These are phyloP conservation scores for Aphaenogaster rudis DNA, from an alignment of 1,140 invertebrate species.

Conservation along the genomic window DNA sequence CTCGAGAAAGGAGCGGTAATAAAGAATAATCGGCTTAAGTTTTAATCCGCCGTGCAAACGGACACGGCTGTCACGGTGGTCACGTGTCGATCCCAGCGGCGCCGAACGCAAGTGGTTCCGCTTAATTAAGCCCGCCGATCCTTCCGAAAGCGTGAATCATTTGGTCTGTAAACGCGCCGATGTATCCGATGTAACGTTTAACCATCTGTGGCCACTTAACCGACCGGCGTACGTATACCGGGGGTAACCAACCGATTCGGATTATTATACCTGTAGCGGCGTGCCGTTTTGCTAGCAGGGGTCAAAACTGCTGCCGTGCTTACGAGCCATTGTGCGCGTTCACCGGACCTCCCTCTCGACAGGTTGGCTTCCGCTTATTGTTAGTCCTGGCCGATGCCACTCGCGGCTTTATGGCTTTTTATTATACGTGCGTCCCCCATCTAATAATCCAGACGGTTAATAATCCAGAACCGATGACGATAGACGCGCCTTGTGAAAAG, in stretches of 20 bases:
- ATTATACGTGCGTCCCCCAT: conserved; percentile 55
- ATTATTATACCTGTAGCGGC: conserved; percentile 76
- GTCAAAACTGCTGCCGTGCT: conserved; percentile 55
- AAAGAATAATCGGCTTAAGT: conserved; percentile 37
- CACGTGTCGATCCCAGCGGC: conserved; percentile 50
- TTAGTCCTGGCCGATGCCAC: conserved; percentile 4
- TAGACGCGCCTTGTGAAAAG: conserved; percentile 20
- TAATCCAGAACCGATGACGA: conserved; percentile 66
- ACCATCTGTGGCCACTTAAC: conserved; percentile 78
- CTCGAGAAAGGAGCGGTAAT: not conserved
- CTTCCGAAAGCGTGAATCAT: conserved; percentile 72
- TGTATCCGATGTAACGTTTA: conserved; percentile 66
- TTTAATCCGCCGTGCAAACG: conserved; percentile 45
- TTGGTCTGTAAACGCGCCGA: conserved; percentile 69
- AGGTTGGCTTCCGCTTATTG: conserved; percentile 66
- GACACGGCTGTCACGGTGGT: conserved; percentile 45
- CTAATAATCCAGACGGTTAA: conserved; percentile 49
- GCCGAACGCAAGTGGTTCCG: conserved; percentile 69
- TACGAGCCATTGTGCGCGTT: conserved; percentile 57
- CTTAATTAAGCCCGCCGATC: conserved; percentile 72
- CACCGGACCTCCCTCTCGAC: conserved; percentile 31
- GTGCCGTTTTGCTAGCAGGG: conserved; percentile 62
- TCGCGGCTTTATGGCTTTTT: conserved; percentile 69
- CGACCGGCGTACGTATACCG: conserved; percentile 40
- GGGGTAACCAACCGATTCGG: conserved; percentile 72